Percentiles rank a stretch among this genome's conserved stretches.
Conservation (phyloP, 2,888 invertebrate genomes). For the Ectobius pallidus region DNA sequence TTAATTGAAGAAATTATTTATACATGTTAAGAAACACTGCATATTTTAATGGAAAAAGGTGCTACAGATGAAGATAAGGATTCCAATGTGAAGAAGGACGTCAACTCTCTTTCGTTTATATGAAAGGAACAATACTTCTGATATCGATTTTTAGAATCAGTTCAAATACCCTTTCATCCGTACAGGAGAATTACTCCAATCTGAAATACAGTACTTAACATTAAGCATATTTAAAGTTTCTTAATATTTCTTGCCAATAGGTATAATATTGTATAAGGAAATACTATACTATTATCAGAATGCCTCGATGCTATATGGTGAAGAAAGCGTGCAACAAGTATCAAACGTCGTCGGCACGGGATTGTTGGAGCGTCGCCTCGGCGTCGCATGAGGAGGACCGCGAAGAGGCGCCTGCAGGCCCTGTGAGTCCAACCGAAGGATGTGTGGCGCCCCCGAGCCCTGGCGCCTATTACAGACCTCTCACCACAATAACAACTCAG, state of each 20-base stretch:
- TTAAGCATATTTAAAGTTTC: too few relatives aligned
- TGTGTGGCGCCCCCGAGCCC: conserved; percentile 66
- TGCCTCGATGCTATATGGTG: conserved; percentile 44
- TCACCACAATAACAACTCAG: conserved; percentile 36
- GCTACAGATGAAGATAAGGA: neutral
- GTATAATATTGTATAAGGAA: too few relatives aligned
- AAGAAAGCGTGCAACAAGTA: conserved; percentile 67
- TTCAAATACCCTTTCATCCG: too few relatives aligned
- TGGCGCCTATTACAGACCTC: conserved; percentile 51
- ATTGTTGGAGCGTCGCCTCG: conserved; percentile 42
- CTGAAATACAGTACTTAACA: too few relatives aligned
- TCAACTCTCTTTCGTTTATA: too few relatives aligned
- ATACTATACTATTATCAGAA: too few relatives aligned
- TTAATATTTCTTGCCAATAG: too few relatives aligned
- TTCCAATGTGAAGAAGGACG: too few relatives aligned
- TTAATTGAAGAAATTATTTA: neutral
- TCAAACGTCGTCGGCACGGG: conserved; percentile 36
- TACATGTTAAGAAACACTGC: neutral
- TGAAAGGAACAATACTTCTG: too few relatives aligned
- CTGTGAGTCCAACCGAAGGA: conserved; percentile 63
- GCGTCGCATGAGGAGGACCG: conserved; percentile 51
- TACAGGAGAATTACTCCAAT: too few relatives aligned
- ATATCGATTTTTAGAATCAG: too few relatives aligned
- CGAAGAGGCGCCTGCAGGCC: conserved; percentile 54
- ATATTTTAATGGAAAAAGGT: neutral